phyloP scores from a whole-genome alignment of 2,888 invertebrate genomes.

The Drosophila nigritarsus region DNA sequence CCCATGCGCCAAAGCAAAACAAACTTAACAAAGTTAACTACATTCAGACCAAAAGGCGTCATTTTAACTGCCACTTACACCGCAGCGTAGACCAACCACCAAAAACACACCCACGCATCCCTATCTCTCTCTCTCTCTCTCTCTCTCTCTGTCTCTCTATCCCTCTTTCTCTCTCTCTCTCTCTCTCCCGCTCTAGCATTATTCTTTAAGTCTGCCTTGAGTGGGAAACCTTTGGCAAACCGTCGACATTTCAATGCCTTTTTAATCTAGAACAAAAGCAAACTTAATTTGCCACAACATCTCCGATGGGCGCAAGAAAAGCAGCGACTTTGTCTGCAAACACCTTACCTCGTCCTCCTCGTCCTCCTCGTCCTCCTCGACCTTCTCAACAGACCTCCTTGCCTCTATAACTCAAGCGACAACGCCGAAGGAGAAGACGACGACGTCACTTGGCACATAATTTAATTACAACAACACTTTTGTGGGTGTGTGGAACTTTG shows the following conservation, averaged over 20 bases:
- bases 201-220: background rate
- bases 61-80: constrained; percentile 67
- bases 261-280: constrained; percentile 82
- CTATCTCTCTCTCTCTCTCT: background rate
- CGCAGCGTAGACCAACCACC: constrained; percentile 4
- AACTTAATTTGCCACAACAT: constrained; percentile 81
- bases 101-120: background rate
- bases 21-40: constrained; percentile 76
- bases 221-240: constrained; percentile 19
- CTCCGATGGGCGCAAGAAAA: constrained; percentile 62
- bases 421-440: constrained; percentile 31
- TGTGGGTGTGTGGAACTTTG: constrained; percentile 12
- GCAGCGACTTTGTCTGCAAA: constrained; percentile 27
- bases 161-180: background rate
- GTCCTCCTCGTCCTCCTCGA: background rate
- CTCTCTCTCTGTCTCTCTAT: background rate
- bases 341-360: background rate
- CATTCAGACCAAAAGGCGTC: constrained; percentile 71
- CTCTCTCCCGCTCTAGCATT: background rate
- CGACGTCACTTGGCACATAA: constrained; percentile 80
- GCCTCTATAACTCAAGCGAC: constrained; percentile 38
- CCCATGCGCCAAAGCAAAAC: constrained; percentile 50
- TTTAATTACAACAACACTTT: constrained; percentile 80
- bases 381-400: no score
- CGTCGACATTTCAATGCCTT: constrained; percentile 77